Evolutionary conservation across 2,888 invertebrate species (phyloP).

Genomic region (Drosophila pegasa): DNA sequence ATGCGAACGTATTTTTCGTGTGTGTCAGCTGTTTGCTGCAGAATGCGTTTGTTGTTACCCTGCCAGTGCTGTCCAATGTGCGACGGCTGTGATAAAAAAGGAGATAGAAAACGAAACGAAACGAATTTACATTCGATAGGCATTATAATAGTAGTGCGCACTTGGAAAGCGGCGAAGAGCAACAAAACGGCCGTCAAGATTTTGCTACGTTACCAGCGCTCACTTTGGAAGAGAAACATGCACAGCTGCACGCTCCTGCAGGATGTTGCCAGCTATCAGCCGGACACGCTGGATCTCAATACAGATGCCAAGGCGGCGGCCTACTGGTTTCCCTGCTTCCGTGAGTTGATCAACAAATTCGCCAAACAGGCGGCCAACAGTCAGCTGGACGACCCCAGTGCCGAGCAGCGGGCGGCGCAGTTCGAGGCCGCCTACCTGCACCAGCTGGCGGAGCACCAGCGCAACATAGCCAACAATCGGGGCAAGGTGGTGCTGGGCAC

Average conservation of each 20-base stretch:
- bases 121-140: constrained; percentile 25
- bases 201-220: constrained; percentile 32
- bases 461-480: constrained; percentile 85
- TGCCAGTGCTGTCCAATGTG: constrained; percentile 55
- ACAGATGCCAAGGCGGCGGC: constrained; percentile 93
- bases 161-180: constrained; percentile 10
- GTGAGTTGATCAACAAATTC: constrained; percentile 93
- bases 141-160: constrained; percentile 47
- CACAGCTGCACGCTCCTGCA: constrained; percentile 90
- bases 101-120: constrained; percentile 16
- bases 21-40: constrained; percentile 42
- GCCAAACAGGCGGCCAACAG: constrained; percentile 91
- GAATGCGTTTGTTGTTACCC: constrained; percentile 56
- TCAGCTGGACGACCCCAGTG: constrained; percentile 85
- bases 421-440: constrained; percentile 93
- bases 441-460: constrained; percentile 86
- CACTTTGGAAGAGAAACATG: constrained; percentile 49
- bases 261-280: constrained; percentile 92
- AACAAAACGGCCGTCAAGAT: constrained; percentile 45
- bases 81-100: constrained; percentile 41
- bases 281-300: constrained; percentile 96
- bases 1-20: constrained; percentile 6
- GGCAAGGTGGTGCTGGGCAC: constrained; percentile 90
- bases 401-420: constrained; percentile 91
- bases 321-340: constrained; percentile 97